These are phyloP conservation scores for Nannoperca australis DNA, from an alignment of 2,797 vertebrate genomes.

Conservation along the genomic window DNA sequence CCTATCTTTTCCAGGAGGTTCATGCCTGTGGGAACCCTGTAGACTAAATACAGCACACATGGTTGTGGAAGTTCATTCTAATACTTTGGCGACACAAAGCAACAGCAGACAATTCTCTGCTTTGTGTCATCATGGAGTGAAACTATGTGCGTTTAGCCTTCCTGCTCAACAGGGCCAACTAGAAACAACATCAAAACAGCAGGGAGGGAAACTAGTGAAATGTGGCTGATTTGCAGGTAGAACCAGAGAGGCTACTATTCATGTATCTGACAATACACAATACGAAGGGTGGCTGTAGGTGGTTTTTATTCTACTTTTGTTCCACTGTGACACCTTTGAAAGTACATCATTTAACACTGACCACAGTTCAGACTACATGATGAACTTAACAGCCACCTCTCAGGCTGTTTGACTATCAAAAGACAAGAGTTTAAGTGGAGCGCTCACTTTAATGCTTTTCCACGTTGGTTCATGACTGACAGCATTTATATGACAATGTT, in stretches of 20 bases:
- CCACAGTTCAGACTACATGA: background rate
- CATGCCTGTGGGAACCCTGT: too few relatives aligned
- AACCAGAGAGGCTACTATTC: background rate
- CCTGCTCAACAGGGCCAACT: slow-evolving; percentile 19
- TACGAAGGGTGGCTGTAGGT: background rate
- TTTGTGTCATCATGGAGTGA: background rate
- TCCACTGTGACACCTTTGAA: background rate
- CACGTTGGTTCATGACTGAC: background rate
- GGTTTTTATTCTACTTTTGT: background rate
- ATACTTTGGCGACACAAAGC: background rate
- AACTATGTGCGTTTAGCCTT: slow-evolving; percentile 20
- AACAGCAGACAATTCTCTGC: background rate
- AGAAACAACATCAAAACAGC: background rate
- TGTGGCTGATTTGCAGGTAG: background rate
- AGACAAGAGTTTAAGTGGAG: background rate
- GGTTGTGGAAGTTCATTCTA: background rate
- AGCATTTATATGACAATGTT: background rate
- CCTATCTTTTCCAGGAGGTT: too few relatives aligned
- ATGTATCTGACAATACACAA: background rate
- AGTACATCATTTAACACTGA: background rate
- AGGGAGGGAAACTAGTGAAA: background rate
- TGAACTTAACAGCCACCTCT: background rate
- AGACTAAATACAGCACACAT: background rate
- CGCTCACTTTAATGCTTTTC: background rate
- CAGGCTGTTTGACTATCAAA: background rate